Conservation (phyloP, 1,140 invertebrate genomes). For the Nephotettix cincticeps region DNA sequence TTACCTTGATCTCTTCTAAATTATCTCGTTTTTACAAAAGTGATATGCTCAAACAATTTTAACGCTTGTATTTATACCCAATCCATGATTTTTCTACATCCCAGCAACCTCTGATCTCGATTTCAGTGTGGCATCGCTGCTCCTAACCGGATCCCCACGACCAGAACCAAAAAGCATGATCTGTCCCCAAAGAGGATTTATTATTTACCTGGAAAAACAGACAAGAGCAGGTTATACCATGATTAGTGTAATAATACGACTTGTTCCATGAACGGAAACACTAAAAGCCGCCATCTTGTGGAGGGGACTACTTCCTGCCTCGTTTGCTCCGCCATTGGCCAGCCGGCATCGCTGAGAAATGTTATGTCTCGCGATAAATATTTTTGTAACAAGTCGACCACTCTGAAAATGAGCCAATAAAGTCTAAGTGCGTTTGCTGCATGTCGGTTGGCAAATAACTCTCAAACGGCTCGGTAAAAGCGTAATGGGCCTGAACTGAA, state of each 20-base stretch:
- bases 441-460: too few species aligned
- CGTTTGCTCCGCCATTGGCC: not conserved
- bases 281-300: not conserved
- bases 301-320: not conserved
- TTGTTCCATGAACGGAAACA: slow-evolving; percentile 1
- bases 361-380: not conserved
- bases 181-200: not conserved
- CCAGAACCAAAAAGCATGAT: not conserved
- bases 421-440: not conserved
- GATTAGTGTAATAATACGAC: not conserved
- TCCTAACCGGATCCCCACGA: not conserved
- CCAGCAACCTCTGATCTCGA: not conserved
- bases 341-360: not conserved
- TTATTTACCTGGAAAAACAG: slow-evolving; percentile 1
- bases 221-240: not conserved
- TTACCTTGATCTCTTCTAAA: too few species aligned
- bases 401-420: not conserved
- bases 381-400: not conserved
- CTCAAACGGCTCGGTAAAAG: too few species aligned
- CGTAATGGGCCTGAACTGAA: too few species aligned
- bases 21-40: too few species aligned
- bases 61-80: too few species aligned
- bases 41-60: too few species aligned
- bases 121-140: not conserved
- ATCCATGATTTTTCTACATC: too few species aligned